phyloP scores from a whole-genome alignment of 2,113 vertebrate species.

The Oophaga pumilio region DNA sequence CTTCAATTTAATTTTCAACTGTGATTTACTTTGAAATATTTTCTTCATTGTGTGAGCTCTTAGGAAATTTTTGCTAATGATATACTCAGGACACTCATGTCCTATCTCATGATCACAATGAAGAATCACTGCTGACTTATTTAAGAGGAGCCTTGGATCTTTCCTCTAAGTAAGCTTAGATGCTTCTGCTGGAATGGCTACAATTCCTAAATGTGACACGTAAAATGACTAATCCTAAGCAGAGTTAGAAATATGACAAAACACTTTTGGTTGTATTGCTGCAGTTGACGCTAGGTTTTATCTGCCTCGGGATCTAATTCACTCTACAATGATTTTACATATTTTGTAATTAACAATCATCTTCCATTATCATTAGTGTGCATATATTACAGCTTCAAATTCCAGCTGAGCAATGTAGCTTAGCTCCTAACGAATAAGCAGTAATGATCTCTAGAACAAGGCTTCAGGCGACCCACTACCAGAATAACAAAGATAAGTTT shows the following conservation, averaged over 20 bases:
- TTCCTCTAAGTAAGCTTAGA: background rate
- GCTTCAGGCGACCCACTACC: slow-evolving; percentile 40
- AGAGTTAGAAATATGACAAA: background rate
- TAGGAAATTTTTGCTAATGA: background rate
- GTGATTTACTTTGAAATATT: no score
- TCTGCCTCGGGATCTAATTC: slow-evolving; percentile 54
- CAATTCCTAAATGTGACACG: background rate
- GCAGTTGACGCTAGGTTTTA: slow-evolving; percentile 23
- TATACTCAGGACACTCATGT: background rate
- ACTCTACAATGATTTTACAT: slow-evolving; percentile 52
- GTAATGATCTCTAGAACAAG: slow-evolving; percentile 49
- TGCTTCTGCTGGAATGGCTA: background rate
- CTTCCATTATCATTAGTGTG: slow-evolving; percentile 54
- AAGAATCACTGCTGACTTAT: background rate
- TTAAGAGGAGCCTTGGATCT: background rate
- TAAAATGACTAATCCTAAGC: slow-evolving; percentile 12
- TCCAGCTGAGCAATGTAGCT: slow-evolving; percentile 51
- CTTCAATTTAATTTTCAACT: no score
- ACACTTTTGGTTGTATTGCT: slow-evolving; percentile 22
- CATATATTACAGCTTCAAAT: slow-evolving; percentile 47
- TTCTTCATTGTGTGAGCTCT: no score
- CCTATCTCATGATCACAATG: background rate
- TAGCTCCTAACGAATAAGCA: slow-evolving; percentile 38
- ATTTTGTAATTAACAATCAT: slow-evolving; percentile 56
- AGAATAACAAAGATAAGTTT: slow-evolving; percentile 45